phyloP scores from a whole-genome alignment of 2,797 vertebrate genomes.

The Alfaro cultratus region DNA sequence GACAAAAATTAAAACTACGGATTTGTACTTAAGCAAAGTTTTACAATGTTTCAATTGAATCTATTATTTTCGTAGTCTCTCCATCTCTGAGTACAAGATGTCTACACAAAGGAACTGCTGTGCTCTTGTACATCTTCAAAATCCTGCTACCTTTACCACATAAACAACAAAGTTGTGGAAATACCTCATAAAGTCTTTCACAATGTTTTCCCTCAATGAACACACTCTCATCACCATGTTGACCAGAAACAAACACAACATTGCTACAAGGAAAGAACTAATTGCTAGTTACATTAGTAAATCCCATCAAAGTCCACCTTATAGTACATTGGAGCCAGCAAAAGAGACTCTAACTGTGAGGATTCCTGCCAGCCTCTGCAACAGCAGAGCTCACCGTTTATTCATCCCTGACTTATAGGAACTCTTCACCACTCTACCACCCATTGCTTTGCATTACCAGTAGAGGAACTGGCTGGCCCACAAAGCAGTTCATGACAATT shows the following conservation, averaged over 20 bases:
- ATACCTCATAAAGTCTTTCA: neutral
- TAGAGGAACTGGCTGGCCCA: constrained; percentile 60
- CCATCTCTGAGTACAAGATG: neutral
- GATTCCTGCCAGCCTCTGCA: constrained; percentile 67
- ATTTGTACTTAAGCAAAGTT: neutral
- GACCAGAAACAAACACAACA: neutral
- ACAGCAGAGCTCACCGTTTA: constrained; percentile 56
- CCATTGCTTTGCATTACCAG: constrained; percentile 62
- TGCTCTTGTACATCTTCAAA: neutral
- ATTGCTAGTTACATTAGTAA: constrained; percentile 26
- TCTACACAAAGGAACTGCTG: neutral
- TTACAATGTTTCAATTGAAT: neutral
- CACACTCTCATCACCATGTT: constrained; percentile 10
- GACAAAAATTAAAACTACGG: neutral
- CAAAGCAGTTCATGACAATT: constrained; percentile 57
- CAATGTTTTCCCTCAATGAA: neutral
- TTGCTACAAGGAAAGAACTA: constrained; percentile 28
- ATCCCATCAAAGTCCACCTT: constrained; percentile 25
- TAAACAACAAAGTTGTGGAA: neutral
- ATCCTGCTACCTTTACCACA: neutral
- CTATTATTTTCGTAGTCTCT: neutral
- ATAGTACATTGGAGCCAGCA: constrained; percentile 44
- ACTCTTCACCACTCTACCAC: constrained; percentile 56
- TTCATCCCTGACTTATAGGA: constrained; percentile 62
- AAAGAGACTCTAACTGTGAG: constrained; percentile 43